Percentiles rank a stretch among this genome's conserved stretches.
Conservation (phyloP, 1,140 invertebrate species). For the Zaprionus vittiger region DNA sequence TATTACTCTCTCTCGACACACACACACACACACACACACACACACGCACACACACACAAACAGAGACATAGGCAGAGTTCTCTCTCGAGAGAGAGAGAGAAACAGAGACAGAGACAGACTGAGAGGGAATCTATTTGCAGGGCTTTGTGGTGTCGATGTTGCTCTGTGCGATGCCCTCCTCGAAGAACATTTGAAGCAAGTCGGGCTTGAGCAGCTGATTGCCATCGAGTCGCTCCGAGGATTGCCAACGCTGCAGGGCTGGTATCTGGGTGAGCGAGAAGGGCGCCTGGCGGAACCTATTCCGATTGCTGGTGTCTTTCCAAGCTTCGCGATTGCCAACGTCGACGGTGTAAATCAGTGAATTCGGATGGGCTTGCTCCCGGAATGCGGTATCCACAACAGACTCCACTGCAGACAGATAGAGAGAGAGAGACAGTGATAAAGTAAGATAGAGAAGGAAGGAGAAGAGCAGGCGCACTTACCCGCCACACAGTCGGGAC, state of each 20-base stretch:
- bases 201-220: conserved; percentile 48
- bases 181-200: conserved; percentile 62
- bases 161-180: conserved; percentile 40
- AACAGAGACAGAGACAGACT: neutral
- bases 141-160: conserved; percentile 4
- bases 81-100: neutral
- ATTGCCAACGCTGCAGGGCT: conserved; percentile 56
- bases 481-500: conserved; percentile 68
- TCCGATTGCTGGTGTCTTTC: conserved; percentile 34
- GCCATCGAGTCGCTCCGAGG: conserved; percentile 55
- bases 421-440: neutral
- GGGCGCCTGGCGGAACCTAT: conserved; percentile 51
- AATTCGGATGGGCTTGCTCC: conserved; percentile 31
- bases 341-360: conserved; percentile 59
- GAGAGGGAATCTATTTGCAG: conserved; percentile 25
- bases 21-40: neutral
- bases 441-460: neutral
- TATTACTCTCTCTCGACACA: conserved; percentile 21
- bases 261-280: conserved; percentile 41
- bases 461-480: neutral
- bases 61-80: neutral
- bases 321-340: conserved; percentile 59
- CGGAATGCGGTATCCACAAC: conserved; percentile 54
- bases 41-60: neutral
- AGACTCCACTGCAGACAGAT: conserved; percentile 38